Evolutionary conservation across 2,113 vertebrate species (phyloP).

Genomic region (human): DNA sequence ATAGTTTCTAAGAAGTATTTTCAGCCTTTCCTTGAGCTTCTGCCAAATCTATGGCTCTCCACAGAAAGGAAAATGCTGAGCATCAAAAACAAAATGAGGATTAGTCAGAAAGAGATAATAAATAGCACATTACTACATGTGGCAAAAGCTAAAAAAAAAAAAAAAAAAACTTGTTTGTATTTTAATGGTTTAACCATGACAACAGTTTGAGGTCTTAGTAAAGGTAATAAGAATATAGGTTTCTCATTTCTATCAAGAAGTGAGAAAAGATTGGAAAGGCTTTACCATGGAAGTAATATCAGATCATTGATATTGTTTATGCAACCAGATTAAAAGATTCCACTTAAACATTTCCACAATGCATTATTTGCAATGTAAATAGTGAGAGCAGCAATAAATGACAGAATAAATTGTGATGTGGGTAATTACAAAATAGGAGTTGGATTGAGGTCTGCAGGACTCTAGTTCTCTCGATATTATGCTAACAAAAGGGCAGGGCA

Average conservation of each 20-base stretch:
- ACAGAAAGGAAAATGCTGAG: slow-evolving; percentile 78
- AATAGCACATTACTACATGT: slow-evolving; percentile 70
- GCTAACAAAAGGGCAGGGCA: neutral
- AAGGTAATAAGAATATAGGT: slow-evolving; percentile 46
- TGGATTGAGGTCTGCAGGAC: neutral
- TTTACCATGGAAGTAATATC: neutral
- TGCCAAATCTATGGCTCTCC: slow-evolving; percentile 69
- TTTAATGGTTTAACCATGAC: slow-evolving; percentile 72
- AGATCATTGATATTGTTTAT: neutral
- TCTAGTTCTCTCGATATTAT: neutral
- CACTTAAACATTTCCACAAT: no score
- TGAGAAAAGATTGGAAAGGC: neutral
- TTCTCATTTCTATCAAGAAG: neutral
- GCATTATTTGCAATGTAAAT: neutral
- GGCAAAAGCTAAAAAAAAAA: neutral
- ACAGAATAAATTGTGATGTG: neutral
- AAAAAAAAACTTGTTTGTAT: slow-evolving; percentile 55
- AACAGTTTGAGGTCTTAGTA: slow-evolving; percentile 29
- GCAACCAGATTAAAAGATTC: neutral
- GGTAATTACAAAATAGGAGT: neutral
- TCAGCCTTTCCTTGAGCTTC: slow-evolving; percentile 73
- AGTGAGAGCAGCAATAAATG: neutral
- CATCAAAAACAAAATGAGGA: slow-evolving; percentile 66
- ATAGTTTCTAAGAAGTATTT: slow-evolving; percentile 75
- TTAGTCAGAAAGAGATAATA: slow-evolving; percentile 78